phyloP scores from a whole-genome alignment of 2,888 invertebrate genomes.

The Lucinisca nassula region DNA sequence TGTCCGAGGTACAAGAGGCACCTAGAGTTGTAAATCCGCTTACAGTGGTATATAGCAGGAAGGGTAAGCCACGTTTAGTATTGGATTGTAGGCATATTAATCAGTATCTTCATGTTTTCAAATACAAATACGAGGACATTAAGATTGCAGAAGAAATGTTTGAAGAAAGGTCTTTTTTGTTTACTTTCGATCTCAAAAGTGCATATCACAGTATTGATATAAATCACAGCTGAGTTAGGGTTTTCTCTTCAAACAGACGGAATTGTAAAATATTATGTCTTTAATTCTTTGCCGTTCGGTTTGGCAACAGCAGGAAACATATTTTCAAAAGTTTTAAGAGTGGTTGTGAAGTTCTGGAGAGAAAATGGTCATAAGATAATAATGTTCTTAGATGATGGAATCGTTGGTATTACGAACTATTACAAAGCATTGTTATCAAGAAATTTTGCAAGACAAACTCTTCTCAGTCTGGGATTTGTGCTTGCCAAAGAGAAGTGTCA shows the following conservation, averaged over 20 bases:
- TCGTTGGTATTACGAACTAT: neutral
- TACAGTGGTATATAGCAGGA: neutral
- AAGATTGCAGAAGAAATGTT: constrained; percentile 20
- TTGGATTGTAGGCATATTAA: constrained; percentile 49
- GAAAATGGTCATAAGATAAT: neutral
- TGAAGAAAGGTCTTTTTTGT: neutral
- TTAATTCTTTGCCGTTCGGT: neutral
- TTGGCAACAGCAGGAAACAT: neutral
- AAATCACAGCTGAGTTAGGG: neutral
- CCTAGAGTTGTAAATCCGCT: neutral
- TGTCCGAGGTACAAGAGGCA: neutral
- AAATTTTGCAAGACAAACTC: neutral
- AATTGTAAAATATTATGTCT: neutral
- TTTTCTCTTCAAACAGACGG: neutral
- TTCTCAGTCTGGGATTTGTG: neutral
- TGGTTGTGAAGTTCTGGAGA: neutral
- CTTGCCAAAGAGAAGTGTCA: neutral
- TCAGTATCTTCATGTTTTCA: constrained; percentile 32
- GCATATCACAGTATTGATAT: neutral
- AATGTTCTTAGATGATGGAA: neutral
- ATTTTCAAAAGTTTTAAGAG: neutral
- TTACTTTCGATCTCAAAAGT: neutral
- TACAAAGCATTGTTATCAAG: neutral
- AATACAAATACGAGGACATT: constrained; percentile 49
- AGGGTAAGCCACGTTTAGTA: constrained; percentile 33